These are phyloP conservation scores for Spialia ferax DNA, from an alignment of 2,888 invertebrate genomes.

Conservation along the genomic window DNA sequence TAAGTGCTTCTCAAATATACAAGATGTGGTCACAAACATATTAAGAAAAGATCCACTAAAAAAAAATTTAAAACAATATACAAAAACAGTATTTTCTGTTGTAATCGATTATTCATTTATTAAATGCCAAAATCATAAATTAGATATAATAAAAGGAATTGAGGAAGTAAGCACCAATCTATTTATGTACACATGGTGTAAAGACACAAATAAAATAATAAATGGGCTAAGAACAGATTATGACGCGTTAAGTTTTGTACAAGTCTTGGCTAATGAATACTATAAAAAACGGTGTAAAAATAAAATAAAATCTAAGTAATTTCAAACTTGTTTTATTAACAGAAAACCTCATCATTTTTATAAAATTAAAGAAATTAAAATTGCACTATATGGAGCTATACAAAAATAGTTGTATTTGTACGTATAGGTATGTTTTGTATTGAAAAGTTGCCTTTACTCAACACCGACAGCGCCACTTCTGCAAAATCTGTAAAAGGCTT, in stretches of 20 bases:
- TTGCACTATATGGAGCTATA: too few species aligned
- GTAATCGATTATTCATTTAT: constrained; percentile 1
- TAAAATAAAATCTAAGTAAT: not conserved
- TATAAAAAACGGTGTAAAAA: constrained; percentile 1
- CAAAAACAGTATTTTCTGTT: constrained; percentile 6
- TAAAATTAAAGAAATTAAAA: not conserved
- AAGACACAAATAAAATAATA: constrained; percentile 2
- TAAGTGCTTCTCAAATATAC: constrained; percentile 7
- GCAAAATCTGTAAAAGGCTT: too few species aligned
- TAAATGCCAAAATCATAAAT: constrained; percentile 3
- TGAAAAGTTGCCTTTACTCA: too few species aligned
- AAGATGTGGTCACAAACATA: constrained; percentile 5
- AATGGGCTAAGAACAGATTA: constrained; percentile 1
- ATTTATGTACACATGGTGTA: constrained; percentile 4
- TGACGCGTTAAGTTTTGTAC: not conserved
- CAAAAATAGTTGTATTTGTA: not conserved
- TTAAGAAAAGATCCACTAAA: constrained; percentile 2
- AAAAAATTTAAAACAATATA: not conserved
- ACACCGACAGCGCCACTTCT: too few species aligned
- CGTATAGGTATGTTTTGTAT: not conserved
- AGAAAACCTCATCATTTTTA: too few species aligned
- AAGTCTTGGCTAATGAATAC: not conserved
- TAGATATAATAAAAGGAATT: constrained; percentile 5
- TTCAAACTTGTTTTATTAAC: not conserved
- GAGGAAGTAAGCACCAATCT: constrained; percentile 2